Evolutionary conservation across 2,888 invertebrate genomes (phyloP), one percentile per base, ranked within the genome.

Genomic region (Gymnoscelis rufifasciata): DNA sequence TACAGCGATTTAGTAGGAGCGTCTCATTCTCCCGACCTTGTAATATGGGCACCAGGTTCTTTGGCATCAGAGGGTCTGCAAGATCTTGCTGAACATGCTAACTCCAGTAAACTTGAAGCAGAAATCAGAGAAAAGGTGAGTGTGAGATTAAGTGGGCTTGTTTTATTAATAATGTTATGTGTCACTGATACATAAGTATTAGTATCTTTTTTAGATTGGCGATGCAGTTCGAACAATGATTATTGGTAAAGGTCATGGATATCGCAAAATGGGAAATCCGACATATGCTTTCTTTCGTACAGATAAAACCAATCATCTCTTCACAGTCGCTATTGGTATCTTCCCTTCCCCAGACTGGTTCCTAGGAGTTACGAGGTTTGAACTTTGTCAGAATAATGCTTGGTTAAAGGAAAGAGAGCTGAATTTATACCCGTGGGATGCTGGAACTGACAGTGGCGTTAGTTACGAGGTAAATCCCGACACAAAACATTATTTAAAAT

Each of bases 391-490:
- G 41, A 78, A 88, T 71, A 97, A 98, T 66, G 92, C 94, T 0
- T 99, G 99, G 99, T 89, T 94, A 7, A 92, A 93, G 45, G 92
- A 94, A 51, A 84, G 94, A 58, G 92, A 92, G 39, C 89, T 98
- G 19, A 95, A 97, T 78, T 88, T 99, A 11, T 96, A 92, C 71
- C 98, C 98, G 0, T 97, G 95, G 90, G 99, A 99, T 81, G 97
- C 97, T 28, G 99, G 99, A 0, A 98, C 98, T 1, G 98, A 98
- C 66, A 91, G 92, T 64, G 99, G 99, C 0, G 92, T 97, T 3
- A 93, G 95, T 1, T 99, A 98, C 70, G 94, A 94, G 92, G 95
- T 54, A 31, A 44, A n/a, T n/a, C n/a, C n/a, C n/a, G n/a, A n/a
- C n/a, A n/a, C n/a, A n/a, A n/a, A n/a, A n/a, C n/a, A n/a, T n/a